A percentile compares a stretch with the other conserved stretches of the same genome.
Evolutionary conservation across 1,140 invertebrate species (phyloP).

Genomic region (Drosophila oshimai): DNA sequence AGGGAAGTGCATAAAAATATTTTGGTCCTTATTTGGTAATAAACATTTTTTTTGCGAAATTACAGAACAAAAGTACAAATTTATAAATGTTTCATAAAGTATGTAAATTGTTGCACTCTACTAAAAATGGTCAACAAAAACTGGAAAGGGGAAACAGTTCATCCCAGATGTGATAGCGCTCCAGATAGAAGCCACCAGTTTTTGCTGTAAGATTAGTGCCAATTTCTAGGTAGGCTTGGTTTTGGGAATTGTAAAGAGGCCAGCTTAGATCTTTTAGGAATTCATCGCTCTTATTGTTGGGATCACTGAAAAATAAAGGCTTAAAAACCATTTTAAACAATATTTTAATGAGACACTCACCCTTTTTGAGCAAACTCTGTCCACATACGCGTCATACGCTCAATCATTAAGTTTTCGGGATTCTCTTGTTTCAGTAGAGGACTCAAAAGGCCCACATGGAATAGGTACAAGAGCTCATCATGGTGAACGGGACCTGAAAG

Average conservation of each 20-base stretch:
- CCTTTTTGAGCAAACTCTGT: slow-evolving; percentile 83
- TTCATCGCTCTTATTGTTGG: slow-evolving; percentile 52
- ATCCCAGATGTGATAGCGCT: slow-evolving; percentile 85
- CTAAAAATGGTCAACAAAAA: neutral
- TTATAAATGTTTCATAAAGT: no score
- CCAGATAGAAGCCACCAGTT: slow-evolving; percentile 82
- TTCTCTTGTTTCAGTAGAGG: slow-evolving; percentile 82
- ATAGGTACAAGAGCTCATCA: slow-evolving; percentile 87
- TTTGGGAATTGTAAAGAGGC: slow-evolving; percentile 82
- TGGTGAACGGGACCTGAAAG: slow-evolving; percentile 84
- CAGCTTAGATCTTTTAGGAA: slow-evolving; percentile 81
- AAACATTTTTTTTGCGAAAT: no score
- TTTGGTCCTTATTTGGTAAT: no score
- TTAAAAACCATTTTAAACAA: neutral
- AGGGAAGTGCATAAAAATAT: no score
- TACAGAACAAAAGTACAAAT: neutral
- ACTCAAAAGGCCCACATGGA: slow-evolving; percentile 82
- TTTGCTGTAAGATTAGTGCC: slow-evolving; percentile 80
- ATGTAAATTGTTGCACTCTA: no score
- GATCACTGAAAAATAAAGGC: slow-evolving; percentile 41
- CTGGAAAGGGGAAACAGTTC: slow-evolving; percentile 82
- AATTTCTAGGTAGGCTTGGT: slow-evolving; percentile 84
- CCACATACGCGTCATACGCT: slow-evolving; percentile 83
- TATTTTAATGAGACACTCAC: slow-evolving; percentile 56
- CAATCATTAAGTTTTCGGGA: slow-evolving; percentile 83